A percentile compares a stretch with the other conserved stretches of the same genome.
These are phyloP conservation scores for cattle (Bos taurus) DNA, from an alignment of 2,113 vertebrate genomes.

Conservation along the genomic window ARS-UCD2.0 NC_037331.1:69776501-69777000, in stretches of 20 bases:
- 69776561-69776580: background rate
- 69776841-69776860: background rate
- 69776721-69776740: background rate
- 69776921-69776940: background rate
- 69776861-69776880: background rate
- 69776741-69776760: background rate
- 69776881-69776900: background rate
- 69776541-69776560: background rate
- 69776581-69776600: conserved; percentile 27
- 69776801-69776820: background rate
- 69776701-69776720: conserved; percentile 35
- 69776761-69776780: background rate
- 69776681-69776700: background rate
- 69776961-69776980: background rate
- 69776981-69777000: background rate
- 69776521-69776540: background rate
- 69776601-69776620: conserved; percentile 1
- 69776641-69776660: background rate
- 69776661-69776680: background rate
- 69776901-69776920: background rate
- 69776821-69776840: fast-evolving
- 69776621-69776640: background rate
- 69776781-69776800: background rate
- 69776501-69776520: background rate
- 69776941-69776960: background rate